Percentiles rank a stretch among this genome's conserved stretches.
Evolutionary conservation across 2,113 vertebrate genomes (phyloP).

Genomic region (Sciurus niger): DNA sequence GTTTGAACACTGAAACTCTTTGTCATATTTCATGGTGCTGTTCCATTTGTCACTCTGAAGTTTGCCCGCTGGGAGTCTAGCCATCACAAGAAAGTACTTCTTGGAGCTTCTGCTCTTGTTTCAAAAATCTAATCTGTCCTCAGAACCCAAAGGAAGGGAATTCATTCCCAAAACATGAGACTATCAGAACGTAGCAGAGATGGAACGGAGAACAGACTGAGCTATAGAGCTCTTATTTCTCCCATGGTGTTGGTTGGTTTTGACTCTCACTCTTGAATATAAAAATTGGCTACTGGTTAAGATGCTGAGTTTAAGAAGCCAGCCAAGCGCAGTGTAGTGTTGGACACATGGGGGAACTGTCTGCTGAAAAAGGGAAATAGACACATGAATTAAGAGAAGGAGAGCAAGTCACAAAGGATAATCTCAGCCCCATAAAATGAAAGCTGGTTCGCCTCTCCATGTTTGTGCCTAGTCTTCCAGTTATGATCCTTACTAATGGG

Average conservation of each 20-base stretch:
- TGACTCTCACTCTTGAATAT: neutral
- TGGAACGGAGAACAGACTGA: neutral
- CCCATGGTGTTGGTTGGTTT: neutral
- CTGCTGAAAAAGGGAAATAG: neutral
- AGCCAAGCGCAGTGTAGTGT: neutral
- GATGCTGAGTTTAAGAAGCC: slow-evolving; percentile 29
- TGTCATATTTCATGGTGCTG: neutral
- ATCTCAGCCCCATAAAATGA: neutral
- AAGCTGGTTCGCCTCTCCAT: neutral
- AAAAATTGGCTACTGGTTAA: neutral
- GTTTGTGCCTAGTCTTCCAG: neutral
- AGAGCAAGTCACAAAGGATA: neutral
- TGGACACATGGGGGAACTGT: neutral
- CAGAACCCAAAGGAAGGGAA: neutral
- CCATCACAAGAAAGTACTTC: neutral
- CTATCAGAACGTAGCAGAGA: neutral
- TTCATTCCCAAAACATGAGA: neutral
- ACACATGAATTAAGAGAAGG: slow-evolving; percentile 25
- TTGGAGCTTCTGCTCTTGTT: neutral
- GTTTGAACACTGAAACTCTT: slow-evolving; percentile 5
- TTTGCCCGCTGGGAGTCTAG: neutral
- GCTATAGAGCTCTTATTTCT: neutral
- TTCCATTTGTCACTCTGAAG: neutral
- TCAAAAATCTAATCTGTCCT: neutral
- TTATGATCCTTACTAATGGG: neutral